Evolutionary conservation across 2,797 vertebrate genomes (phyloP), one percentile per base, ranked within the genome.

Genomic region (Crenichthys baileyi): DNA sequence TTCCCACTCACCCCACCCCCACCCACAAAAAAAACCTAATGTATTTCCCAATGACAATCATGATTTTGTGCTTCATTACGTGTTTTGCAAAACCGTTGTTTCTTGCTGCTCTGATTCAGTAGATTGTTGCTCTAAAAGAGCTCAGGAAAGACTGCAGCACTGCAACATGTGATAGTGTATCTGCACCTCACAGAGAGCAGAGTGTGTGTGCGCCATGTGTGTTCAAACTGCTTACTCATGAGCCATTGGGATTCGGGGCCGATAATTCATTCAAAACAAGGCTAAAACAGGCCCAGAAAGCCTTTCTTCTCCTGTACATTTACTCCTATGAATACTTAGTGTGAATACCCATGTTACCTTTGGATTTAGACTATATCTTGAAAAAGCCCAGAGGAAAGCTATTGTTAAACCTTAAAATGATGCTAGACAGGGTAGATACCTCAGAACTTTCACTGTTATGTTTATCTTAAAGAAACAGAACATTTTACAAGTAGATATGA

Each of bases 11-110:
- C 41, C 67, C 22, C 73, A 82, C 81, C 41, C 77, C 80, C 79
- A 41, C 41, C 67, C 22, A 7, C 36, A 70, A 70, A 24, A 68
- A 16, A 84, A 26, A 6, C 72, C 67, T 68, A 86, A 85, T 83
- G 50, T 85, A 80, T 76, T 87, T 83, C 78, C 86, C 56, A 80
- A 79, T 24, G 93, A 94, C 93, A 94, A 93, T 94, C 93, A 85
- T 85, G 75, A 81, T 80, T 84, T 55, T 61, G 85, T 84, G 75
- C 72, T 85, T 80, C 77, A 77, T 78, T 73, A 68, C 83, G 73
- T 71, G 46, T 88, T 91, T 83, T 80, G 71, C 73, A 15, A 83
- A 82, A 81, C 55, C 56, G 70, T 79, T 78, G 65, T 56, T 75
- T 83, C 76, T 79, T 79, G 65, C 65, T 80, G 73, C 75, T 72